phyloP scores from a whole-genome alignment of 2,113 vertebrate species.

The Pseudopodoces humilis region DNA sequence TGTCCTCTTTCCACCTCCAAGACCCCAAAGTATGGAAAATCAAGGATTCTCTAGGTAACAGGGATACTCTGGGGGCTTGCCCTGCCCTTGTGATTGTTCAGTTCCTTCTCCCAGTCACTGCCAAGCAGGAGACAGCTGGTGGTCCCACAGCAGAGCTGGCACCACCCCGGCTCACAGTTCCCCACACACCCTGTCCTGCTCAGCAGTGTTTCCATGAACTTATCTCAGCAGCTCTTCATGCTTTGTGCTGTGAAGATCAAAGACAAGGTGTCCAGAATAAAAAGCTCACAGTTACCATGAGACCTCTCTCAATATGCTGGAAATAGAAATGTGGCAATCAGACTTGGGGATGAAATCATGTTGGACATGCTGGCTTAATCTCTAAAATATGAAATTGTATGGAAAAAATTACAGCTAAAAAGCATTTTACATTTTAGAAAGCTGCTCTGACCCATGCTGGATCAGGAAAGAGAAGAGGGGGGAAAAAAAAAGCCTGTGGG shows the following conservation, averaged over 20 bases:
- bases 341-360: slow-evolving; percentile 50
- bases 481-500: not conserved
- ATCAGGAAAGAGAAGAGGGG: not conserved
- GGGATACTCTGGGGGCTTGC: not conserved
- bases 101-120: not conserved
- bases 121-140: not conserved
- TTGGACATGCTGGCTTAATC: slow-evolving; percentile 60
- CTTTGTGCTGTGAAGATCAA: slow-evolving; percentile 29
- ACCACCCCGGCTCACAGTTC: accelerated
- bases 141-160: not conserved
- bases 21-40: not conserved
- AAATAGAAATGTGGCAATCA: slow-evolving; percentile 60
- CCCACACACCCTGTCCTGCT: not conserved
- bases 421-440: slow-evolving; percentile 54
- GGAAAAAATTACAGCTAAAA: slow-evolving; percentile 60
- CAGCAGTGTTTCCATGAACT: not conserved
- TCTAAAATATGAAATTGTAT: slow-evolving; percentile 52
- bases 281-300: slow-evolving; percentile 27
- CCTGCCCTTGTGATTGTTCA: not conserved
- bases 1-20: not conserved
- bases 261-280: not conserved
- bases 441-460: slow-evolving; percentile 6
- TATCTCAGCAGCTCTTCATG: not conserved
- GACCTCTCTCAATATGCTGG: not conserved
- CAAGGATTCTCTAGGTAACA: not conserved